Evolutionary conservation across 2,888 invertebrate species (phyloP).

Genomic region (Calephelis perditalis): DNA sequence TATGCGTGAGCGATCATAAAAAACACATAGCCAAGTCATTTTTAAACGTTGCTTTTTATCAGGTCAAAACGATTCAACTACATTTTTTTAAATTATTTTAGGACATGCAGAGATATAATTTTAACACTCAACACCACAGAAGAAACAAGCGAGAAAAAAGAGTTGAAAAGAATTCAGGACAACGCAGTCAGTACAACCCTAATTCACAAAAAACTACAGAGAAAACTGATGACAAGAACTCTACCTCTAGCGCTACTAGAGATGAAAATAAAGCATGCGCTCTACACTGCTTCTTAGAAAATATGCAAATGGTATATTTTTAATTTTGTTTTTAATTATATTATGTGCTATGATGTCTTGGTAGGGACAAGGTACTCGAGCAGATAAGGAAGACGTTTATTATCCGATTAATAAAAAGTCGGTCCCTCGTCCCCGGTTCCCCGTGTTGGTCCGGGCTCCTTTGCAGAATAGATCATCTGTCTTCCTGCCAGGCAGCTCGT

Average conservation of each 20-base stretch:
- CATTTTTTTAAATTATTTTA: constrained; percentile 2
- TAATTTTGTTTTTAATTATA: not conserved
- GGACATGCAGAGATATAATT: constrained; percentile 20
- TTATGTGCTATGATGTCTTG: not conserved
- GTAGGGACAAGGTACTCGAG: no score
- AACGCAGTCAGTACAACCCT: constrained; percentile 66
- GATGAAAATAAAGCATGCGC: constrained; percentile 71
- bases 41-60: no score
- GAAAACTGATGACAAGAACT: constrained; percentile 43
- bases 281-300: constrained; percentile 83
- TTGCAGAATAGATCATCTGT: no score
- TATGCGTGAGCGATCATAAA: no score
- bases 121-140: constrained; percentile 28
- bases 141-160: constrained; percentile 54
- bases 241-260: constrained; percentile 43
- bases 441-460: no score
- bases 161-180: constrained; percentile 54
- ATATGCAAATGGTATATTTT: constrained; percentile 79
- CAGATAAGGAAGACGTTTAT: not conserved
- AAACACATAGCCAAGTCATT: no score
- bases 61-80: no score
- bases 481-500: no score
- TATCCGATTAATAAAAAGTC: not conserved
- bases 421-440: no score
- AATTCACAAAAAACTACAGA: constrained; percentile 46